phyloP scores from a whole-genome alignment of 2,888 invertebrate genomes.

The Lamellibrachia satsuma region DNA sequence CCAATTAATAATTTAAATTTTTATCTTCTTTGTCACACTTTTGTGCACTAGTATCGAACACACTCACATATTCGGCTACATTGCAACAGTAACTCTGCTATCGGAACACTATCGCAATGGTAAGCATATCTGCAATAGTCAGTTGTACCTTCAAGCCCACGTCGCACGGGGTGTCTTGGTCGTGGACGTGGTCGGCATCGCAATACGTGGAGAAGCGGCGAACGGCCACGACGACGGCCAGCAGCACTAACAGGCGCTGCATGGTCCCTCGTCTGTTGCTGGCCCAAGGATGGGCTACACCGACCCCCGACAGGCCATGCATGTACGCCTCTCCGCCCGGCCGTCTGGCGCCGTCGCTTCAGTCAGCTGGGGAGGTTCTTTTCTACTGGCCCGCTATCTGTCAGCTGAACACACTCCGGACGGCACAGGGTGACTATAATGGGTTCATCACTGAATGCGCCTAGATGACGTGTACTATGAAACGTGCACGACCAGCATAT shows the following conservation, averaged over 20 bases:
- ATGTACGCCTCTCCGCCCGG: no score
- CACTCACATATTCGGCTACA: no score
- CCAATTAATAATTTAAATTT: no score
- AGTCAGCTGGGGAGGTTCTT: not conserved
- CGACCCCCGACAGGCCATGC: no score
- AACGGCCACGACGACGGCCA: not conserved
- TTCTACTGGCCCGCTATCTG: not conserved
- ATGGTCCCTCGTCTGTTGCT: not conserved
- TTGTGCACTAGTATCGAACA: no score
- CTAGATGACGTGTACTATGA: not conserved
- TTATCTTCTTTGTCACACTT: no score
- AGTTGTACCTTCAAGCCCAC: not conserved
- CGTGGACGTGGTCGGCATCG: conserved; percentile 22
- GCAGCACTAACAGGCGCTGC: not conserved
- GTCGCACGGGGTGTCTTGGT: conserved; percentile 19
- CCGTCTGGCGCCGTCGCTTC: not conserved
- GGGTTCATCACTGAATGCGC: not conserved
- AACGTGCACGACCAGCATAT: not conserved
- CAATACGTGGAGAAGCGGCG: not conserved
- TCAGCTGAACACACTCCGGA: not conserved
- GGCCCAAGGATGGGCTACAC: no score
- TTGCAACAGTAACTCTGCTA: no score
- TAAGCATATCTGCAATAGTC: no score
- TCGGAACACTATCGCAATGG: no score
- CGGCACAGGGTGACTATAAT: conserved; percentile 10